phyloP scores from a whole-genome alignment of 2,113 vertebrate genomes.

The Pluvialis apricaria region DNA sequence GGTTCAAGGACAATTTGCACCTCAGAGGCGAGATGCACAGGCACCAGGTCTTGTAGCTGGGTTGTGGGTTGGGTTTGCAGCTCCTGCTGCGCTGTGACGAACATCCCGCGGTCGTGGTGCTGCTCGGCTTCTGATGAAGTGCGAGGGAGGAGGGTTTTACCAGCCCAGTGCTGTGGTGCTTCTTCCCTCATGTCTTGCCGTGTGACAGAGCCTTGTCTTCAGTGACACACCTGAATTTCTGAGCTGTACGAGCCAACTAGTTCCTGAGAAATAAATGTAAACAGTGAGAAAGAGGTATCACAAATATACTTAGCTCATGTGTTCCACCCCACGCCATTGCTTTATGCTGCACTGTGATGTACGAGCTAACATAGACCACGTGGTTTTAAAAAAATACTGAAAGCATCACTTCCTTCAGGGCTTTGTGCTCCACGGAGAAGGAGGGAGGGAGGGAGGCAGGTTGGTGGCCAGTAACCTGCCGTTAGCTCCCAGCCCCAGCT shows the following conservation, averaged over 20 bases:
- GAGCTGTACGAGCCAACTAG: background rate
- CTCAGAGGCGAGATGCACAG: background rate
- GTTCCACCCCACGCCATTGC: background rate
- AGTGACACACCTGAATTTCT: background rate
- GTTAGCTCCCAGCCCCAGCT: background rate
- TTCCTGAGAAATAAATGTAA: background rate
- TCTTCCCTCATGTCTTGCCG: background rate
- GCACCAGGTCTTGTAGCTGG: too few species aligned
- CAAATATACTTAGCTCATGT: background rate
- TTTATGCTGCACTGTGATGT: background rate
- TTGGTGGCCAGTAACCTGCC: background rate
- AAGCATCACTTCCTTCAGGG: background rate
- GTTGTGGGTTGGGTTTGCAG: background rate
- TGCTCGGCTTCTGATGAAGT: background rate
- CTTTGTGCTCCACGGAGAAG: background rate
- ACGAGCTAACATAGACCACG: rapidly evolving
- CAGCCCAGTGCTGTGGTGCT: background rate
- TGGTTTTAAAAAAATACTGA: rapidly evolving
- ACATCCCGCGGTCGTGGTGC: background rate
- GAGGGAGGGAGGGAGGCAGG: background rate
- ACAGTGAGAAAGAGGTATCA: background rate
- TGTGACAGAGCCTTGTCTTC: background rate
- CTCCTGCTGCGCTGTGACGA: background rate
- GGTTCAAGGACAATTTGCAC: background rate
- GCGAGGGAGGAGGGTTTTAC: background rate